Evolutionary conservation across 2,888 invertebrate genomes (phyloP), one percentile per base, ranked within the genome.

Genomic region (Barypeithes pellucidus): DNA sequence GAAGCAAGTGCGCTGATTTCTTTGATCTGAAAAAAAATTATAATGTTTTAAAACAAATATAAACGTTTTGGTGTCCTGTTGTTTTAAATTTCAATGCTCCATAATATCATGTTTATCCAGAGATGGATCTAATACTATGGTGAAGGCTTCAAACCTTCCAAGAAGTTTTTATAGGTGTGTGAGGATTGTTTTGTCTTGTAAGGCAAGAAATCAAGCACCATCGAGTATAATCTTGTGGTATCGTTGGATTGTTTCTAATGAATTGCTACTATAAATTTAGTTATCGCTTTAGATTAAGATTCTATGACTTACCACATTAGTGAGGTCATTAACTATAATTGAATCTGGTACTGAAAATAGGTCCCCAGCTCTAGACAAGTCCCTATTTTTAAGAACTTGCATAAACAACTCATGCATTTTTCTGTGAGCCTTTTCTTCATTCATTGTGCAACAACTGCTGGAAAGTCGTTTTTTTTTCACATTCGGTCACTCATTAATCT

Each of bases 341-440:
- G 92, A 90, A 88, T 98, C 96, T 54, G 94, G 91, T 75, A 97
- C 91, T 11, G 94, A 93, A 87, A 97, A 97, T 77, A 97, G 90
- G 86, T 97, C 96, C 29, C 96, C 96, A 80, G 97, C 97, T 85
- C 93, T 88, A 63, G 96, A 96, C 75, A 97, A 89, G 87, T 97
- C 96, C 85, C 95, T 92, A 85, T 95, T 94, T 82, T 93, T 94
- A 78, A 97, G 89, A 78, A 97, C 96, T 88, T 95, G 94, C 83
- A 94, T 93, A 84, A 97, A 93, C 83, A 97, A 89, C 86, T 95
- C 95, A 88, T 96, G 96, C 96, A 96, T 96, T 84, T 87, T 92
- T 83, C 79, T 66, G n/a, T 72, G 67, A 11, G 75, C 77, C 67
- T 80, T 82, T 57, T 82, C 81, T 47, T 75, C 75, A 65, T 68